A percentile compares a stretch with the other conserved stretches of the same genome.
These are phyloP conservation scores for Vanessa tameamea DNA, from an alignment of 1,140 invertebrate genomes.

Conservation along the genomic window DNA sequence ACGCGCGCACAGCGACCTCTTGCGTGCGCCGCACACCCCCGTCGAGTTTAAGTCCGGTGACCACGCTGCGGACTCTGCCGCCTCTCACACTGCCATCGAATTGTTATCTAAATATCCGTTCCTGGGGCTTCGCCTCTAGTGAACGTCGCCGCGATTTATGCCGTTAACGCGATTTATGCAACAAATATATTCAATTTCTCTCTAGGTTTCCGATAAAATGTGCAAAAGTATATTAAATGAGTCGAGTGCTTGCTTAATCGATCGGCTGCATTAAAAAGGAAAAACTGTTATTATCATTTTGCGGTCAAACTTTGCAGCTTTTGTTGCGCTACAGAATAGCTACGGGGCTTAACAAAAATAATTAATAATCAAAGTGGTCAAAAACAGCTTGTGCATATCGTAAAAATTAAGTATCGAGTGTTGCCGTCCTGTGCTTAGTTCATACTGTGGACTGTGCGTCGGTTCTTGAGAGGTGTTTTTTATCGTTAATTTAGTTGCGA, in stretches of 20 bases:
- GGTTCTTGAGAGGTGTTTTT: slow-evolving; percentile 69
- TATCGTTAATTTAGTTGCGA: slow-evolving; percentile 67
- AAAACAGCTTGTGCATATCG: slow-evolving; percentile 48
- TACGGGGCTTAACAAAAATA: slow-evolving; percentile 48
- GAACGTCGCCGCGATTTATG: slow-evolving; percentile 61
- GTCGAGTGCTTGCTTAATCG: slow-evolving; percentile 69
- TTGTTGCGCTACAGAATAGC: slow-evolving; percentile 61
- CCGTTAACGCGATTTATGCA: slow-evolving; percentile 44
- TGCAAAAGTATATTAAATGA: slow-evolving; percentile 53
- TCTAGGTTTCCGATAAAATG: slow-evolving; percentile 48
- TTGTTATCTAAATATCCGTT: slow-evolving; percentile 71
- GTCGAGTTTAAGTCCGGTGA: slow-evolving; percentile 66
- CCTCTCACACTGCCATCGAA: slow-evolving; percentile 74
- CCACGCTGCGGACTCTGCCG: slow-evolving; percentile 72
- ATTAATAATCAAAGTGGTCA: slow-evolving; percentile 52
- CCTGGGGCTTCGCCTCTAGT: slow-evolving; percentile 62
- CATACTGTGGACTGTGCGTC: slow-evolving; percentile 71
- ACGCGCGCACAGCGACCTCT: slow-evolving; percentile 66
- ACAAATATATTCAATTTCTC: slow-evolving; percentile 44
- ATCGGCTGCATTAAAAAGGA: slow-evolving; percentile 76
- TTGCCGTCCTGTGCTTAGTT: slow-evolving; percentile 77
- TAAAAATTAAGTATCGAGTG: slow-evolving; percentile 54
- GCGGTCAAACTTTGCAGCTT: slow-evolving; percentile 66
- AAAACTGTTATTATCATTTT: slow-evolving; percentile 72
- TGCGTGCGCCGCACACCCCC: slow-evolving; percentile 68